Conservation (phyloP, 2,797 vertebrate genomes). For the Chelonia mydas region DNA sequence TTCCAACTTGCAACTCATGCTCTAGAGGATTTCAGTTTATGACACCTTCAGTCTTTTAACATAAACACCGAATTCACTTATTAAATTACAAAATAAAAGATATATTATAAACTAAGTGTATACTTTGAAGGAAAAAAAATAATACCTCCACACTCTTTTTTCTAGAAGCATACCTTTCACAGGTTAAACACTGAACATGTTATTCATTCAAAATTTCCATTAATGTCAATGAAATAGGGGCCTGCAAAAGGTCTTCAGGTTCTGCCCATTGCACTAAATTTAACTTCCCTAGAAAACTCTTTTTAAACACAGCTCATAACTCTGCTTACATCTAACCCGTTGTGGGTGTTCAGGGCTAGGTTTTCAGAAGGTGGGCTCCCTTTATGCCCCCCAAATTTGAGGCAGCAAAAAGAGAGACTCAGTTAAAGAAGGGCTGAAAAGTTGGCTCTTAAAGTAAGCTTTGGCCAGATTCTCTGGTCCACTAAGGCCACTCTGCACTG, state of each 20-base stretch:
- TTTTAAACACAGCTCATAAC: background rate
- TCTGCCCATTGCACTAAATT: background rate
- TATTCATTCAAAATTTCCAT: background rate
- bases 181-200: background rate
- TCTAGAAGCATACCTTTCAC: background rate
- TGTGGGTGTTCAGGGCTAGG: accelerated
- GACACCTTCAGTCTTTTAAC: background rate
- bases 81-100: background rate
- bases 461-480: background rate
- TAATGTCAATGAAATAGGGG: background rate
- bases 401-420: background rate
- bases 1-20: background rate
- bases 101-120: background rate
- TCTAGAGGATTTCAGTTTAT: background rate
- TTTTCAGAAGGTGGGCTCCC: background rate
- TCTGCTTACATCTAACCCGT: background rate
- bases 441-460: background rate
- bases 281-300: background rate
- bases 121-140: background rate
- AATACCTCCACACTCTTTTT: background rate
- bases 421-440: slow-evolving; percentile 1
- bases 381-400: background rate
- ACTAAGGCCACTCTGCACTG: too few species aligned
- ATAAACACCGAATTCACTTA: slow-evolving; percentile 19
- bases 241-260: background rate